Conservation (phyloP, 2,797 vertebrate genomes). For the Eulemur rubriventer region DNA sequence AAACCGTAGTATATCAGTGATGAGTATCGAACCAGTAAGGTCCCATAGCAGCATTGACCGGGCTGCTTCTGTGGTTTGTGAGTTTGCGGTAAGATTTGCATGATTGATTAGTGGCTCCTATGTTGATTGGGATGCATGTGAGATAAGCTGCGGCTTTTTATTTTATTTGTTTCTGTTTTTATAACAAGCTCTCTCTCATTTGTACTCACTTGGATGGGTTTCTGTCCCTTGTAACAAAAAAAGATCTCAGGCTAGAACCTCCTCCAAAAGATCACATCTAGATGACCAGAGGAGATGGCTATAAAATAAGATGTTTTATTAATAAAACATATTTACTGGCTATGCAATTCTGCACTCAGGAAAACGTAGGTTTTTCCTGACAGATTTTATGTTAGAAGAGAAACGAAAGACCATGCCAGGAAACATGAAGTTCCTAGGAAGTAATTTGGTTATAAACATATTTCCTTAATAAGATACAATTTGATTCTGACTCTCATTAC, state of each 20-base stretch:
- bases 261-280: background rate
- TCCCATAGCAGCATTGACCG: background rate
- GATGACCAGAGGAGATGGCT: background rate
- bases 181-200: background rate
- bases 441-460: conserved; percentile 79
- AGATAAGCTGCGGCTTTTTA: background rate
- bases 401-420: conserved; percentile 70
- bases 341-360: conserved; percentile 31
- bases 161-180: background rate
- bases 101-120: background rate
- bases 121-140: background rate
- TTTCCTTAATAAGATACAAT: conserved; percentile 78
- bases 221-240: background rate
- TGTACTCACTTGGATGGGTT: background rate
- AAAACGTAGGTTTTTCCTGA: conserved; percentile 70
- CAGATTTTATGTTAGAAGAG: conserved; percentile 60
- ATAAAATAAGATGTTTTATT: conserved; percentile 21
- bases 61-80: background rate
- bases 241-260: background rate
- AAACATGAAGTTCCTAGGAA: conserved; percentile 72
- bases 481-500: conserved; percentile 75
- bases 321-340: conserved; percentile 17
- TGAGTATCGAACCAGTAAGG: too few species aligned
- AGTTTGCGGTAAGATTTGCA: background rate
- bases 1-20: background rate